Evolutionary conservation across 2,113 vertebrate genomes (phyloP).

Genomic region (Equus przewalskii): DNA sequence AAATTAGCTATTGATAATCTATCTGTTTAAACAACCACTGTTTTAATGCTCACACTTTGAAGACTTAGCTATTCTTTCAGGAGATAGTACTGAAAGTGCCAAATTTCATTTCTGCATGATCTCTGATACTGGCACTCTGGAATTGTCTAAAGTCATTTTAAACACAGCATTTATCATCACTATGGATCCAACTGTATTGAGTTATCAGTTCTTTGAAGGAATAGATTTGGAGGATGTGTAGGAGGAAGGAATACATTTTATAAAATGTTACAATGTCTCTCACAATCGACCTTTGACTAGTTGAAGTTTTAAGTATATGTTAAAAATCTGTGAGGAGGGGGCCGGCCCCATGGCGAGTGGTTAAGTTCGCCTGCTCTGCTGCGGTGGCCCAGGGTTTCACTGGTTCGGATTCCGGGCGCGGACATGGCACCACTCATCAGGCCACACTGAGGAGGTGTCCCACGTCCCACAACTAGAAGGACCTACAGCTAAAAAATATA

Average conservation of each 20-base stretch:
- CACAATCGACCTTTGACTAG: slow-evolving; percentile 50
- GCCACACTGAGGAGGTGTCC: too few relatives aligned
- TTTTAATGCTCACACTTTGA: not conserved
- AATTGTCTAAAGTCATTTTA: not conserved
- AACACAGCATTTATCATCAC: not conserved
- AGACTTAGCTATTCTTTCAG: not conserved
- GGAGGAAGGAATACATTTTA: not conserved
- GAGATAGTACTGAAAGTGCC: not conserved
- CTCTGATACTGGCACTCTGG: not conserved
- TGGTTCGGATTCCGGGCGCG: too few relatives aligned
- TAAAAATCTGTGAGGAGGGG: not conserved
- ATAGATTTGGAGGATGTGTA: not conserved
- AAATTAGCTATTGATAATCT: not conserved
- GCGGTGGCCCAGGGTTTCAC: too few relatives aligned
- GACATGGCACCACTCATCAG: too few relatives aligned
- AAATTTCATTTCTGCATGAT: not conserved
- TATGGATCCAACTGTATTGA: not conserved
- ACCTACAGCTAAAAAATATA: too few relatives aligned
- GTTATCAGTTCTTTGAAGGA: not conserved
- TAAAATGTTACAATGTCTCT: not conserved
- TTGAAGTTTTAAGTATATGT: not conserved
- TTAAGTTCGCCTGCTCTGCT: too few relatives aligned
- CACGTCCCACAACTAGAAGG: too few relatives aligned
- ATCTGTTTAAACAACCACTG: not conserved
- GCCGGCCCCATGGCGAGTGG: too few relatives aligned